Conservation (phyloP, 2,113 vertebrate species). For the Sciurus niger region DNA sequence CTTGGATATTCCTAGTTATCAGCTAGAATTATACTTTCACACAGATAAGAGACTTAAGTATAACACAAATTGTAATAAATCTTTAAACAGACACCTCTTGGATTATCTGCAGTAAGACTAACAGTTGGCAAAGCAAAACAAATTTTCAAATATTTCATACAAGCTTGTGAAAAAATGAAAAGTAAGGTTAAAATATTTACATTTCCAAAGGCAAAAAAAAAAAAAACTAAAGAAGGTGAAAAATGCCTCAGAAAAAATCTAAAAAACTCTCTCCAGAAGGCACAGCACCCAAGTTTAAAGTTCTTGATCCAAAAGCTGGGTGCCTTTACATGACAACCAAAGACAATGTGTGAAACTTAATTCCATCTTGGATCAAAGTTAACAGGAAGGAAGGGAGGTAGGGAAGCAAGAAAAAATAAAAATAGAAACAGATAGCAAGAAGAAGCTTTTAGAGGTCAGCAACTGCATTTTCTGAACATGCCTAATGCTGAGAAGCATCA, state of each 20-base stretch:
- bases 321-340: neutral
- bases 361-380: neutral
- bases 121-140: neutral
- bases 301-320: neutral
- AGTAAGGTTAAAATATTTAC: constrained; percentile 46
- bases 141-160: neutral
- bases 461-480: constrained; percentile 37
- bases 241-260: neutral
- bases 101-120: neutral
- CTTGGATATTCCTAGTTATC: neutral
- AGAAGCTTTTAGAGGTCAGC: neutral
- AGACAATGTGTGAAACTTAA: neutral
- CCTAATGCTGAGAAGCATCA: neutral
- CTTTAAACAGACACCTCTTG: neutral
- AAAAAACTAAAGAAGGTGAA: neutral
- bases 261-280: neutral
- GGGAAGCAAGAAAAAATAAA: no score
- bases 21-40: neutral
- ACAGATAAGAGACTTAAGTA: neutral
- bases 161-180: constrained; percentile 35
- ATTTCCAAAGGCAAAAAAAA: neutral
- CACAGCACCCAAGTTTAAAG: neutral
- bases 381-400: neutral
- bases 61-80: neutral
- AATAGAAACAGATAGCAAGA: neutral